Evolutionary conservation across 2,888 invertebrate genomes (phyloP).

Genomic region (Eledone cirrhosa): DNA sequence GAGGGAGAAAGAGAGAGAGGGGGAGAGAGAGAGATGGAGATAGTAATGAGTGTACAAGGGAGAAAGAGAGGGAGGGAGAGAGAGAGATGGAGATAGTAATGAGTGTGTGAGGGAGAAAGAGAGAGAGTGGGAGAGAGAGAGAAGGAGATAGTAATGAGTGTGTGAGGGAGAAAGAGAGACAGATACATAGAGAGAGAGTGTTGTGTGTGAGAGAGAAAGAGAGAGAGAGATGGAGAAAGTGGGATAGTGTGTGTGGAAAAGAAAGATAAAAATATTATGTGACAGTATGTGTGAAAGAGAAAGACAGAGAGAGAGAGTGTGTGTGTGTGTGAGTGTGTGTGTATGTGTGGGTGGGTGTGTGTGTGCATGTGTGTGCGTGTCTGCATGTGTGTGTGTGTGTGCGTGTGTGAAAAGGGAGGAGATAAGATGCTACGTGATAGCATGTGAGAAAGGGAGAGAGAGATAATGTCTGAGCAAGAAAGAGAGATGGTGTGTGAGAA

Average conservation of each 20-base stretch:
- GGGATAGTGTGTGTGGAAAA: not conserved
- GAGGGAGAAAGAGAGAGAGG: not conserved
- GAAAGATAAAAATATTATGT: not conserved
- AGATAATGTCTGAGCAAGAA: too few relatives aligned
- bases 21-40: not conserved
- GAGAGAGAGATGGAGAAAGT: not conserved
- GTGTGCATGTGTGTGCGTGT: too few relatives aligned
- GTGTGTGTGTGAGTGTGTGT: too few relatives aligned
- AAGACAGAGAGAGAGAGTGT: too few relatives aligned
- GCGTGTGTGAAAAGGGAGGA: too few relatives aligned
- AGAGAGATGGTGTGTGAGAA: too few relatives aligned
- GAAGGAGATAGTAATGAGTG: not conserved
- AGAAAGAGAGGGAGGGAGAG: not conserved
- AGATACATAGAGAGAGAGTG: not conserved
- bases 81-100: not conserved
- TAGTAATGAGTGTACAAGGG: not conserved
- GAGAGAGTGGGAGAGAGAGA: not conserved
- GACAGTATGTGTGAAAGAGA: too few relatives aligned
- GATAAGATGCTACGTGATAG: too few relatives aligned
- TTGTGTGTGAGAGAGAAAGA: not conserved
- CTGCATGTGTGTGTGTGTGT: too few relatives aligned
- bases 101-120: not conserved
- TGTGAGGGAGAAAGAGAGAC: too few relatives aligned
- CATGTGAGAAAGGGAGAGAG: too few relatives aligned
- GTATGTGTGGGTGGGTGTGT: too few relatives aligned